Evolutionary conservation across 2,797 vertebrate genomes (phyloP), one percentile per base, ranked within the genome.

Genomic region (Enteromius anoplus): DNA sequence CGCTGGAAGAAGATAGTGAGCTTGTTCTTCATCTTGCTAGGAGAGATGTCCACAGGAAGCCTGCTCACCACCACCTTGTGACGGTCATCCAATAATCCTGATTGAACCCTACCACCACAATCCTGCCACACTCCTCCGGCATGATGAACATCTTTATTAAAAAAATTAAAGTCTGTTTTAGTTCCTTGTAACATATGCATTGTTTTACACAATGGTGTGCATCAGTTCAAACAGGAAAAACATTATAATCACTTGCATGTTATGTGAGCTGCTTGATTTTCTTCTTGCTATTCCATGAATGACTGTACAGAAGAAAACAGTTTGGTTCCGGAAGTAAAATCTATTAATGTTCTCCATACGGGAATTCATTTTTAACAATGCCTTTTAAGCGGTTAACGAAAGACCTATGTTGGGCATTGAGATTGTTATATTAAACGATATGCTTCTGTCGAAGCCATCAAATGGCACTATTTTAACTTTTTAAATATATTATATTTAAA

Each of bases 1-100:
- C 85, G 84, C 83, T 92, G 91, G 64, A 92, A 92, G 85, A 89
- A 88, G 75, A 92, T 88, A 64, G 87, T 91, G 53, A 92, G 88
- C 65, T 92, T 91, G 80, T 90, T 91, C 86, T 87, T 91, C 82
- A 90, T 88, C 69, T 51, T 88, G 23, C 55, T 62, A 17, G 82
- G 85, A 51, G 87, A 79, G 32, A 88, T 34, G 0, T 80, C 89
- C 47, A 26, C 55, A 42, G 91, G 91, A 34, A 91, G 88, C 49
- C 76, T 69, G 34, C 68, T 90, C 32, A 91, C 88, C 71, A 89
- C 81, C 15, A 92, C 80, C 69, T 45, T 88, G 51, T 88, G 87
- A 14, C 66, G 17, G 21, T 88, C 73, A 53, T 86, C 84, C 23
- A 81, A 34, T 40, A 86, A 85, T 10, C 40, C 72, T 42, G 73